These are phyloP conservation scores for Notechis scutatus DNA, from an alignment of 2,113 vertebrate genomes.

Conservation along the genomic window DNA sequence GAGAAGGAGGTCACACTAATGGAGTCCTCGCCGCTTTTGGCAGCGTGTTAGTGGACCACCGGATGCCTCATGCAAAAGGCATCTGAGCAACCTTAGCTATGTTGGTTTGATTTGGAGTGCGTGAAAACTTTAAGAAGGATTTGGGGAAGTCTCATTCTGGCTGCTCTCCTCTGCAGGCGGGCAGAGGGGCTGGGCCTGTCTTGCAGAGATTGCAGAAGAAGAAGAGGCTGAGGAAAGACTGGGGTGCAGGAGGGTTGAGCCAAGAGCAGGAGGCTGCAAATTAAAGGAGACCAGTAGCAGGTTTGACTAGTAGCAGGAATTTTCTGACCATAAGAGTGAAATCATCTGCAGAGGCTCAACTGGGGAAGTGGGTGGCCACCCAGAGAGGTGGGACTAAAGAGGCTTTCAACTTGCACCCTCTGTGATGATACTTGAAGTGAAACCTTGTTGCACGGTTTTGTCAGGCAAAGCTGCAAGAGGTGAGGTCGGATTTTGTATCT, in stretches of 20 bases:
- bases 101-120: neutral
- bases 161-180: neutral
- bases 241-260: neutral
- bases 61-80: neutral
- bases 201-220: neutral
- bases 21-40: no score
- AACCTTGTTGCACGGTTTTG: neutral
- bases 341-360: neutral
- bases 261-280: neutral
- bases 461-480: neutral
- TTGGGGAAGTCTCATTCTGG: neutral
- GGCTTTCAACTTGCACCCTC: neutral
- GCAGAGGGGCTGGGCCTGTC: no score
- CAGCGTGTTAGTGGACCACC: neutral
- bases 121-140: neutral
- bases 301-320: neutral
- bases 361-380: neutral
- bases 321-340: neutral
- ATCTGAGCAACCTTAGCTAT: neutral
- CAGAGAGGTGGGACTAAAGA: neutral
- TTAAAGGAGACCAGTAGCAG: neutral
- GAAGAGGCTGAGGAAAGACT: neutral
- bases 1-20: no score
- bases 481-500: neutral
- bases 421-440: neutral